Evolutionary conservation across 1,140 invertebrate species (phyloP).

Genomic region (Cydia splendana): DNA sequence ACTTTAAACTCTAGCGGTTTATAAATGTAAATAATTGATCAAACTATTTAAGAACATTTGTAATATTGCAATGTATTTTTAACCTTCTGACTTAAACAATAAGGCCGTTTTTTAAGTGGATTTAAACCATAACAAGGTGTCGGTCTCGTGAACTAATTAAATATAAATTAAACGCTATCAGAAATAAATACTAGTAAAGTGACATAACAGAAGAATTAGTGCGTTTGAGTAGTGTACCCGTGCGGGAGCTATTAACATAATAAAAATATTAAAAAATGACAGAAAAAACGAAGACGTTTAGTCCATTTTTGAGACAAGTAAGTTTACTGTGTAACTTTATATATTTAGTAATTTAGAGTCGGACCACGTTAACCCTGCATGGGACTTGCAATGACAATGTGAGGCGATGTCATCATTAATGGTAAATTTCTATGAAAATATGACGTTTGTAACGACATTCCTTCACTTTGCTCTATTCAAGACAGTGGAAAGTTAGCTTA

Average conservation of each 20-base stretch:
- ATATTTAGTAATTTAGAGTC: not conserved
- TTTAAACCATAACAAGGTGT: not conserved
- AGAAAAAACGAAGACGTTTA: not conserved
- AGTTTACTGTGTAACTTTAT: not conserved
- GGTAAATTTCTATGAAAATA: no score
- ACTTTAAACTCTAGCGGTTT: no score
- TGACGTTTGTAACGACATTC: no score
- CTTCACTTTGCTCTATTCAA: no score
- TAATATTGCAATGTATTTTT: not conserved
- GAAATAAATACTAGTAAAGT: not conserved
- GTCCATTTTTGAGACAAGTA: slow-evolving; percentile 11
- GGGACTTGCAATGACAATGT: no score
- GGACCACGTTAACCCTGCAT: no score
- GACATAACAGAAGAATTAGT: not conserved
- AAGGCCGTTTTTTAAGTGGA: not conserved
- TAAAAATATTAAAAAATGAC: not conserved
- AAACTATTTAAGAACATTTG: not conserved
- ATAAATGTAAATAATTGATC: not conserved
- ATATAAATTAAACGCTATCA: not conserved
- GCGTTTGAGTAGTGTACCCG: not conserved
- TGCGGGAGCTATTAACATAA: not conserved
- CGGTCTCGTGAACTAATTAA: not conserved
- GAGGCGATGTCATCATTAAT: no score
- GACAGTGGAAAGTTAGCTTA: no score
- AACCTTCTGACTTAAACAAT: not conserved